These are phyloP conservation scores for Tetranychus cinnabarinus DNA, from an alignment of 1,140 invertebrate genomes.

Conservation along the genomic window DNA sequence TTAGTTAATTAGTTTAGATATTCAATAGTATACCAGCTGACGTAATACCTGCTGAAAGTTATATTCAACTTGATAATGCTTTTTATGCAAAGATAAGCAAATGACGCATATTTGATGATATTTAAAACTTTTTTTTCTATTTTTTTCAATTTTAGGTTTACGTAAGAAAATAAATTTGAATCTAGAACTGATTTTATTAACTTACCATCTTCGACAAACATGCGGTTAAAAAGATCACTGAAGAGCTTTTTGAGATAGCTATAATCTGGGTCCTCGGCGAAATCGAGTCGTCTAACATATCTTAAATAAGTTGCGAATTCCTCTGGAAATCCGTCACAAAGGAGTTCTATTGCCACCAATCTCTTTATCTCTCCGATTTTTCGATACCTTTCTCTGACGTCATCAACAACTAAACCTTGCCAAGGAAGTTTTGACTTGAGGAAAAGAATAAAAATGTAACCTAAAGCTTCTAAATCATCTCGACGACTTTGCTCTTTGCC, in stretches of 20 bases:
- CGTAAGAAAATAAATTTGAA: too few species aligned
- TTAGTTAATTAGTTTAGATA: too few species aligned
- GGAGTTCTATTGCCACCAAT: conserved; percentile 80
- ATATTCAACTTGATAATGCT: too few species aligned
- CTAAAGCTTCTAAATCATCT: conserved; percentile 95
- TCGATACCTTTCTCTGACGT: conserved; percentile 95
- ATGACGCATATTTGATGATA: too few species aligned
- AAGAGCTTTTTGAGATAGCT: conserved; percentile 28
- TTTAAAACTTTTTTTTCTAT: too few species aligned
- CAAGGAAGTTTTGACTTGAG: conserved; percentile 90
- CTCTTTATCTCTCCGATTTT: conserved; percentile 99
- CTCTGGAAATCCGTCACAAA: conserved; percentile 84
- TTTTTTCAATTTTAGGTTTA: too few species aligned
- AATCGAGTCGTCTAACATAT: conserved; percentile 32
- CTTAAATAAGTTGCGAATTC: conserved; percentile 72
- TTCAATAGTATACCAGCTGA: too few species aligned
- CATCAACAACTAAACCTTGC: conserved; percentile 99
- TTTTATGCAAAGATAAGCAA: too few species aligned
- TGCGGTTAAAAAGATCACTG: conserved; percentile 24
- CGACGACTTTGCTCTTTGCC: conserved; percentile 80
- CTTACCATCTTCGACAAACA: conserved; percentile 23
- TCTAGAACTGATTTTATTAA: too few species aligned
- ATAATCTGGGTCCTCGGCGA: conserved; percentile 35
- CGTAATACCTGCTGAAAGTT: too few species aligned
- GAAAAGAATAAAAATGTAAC: conserved; percentile 99